Base-by-base conservation (phyloP, 2,113 vertebrate genomes). In the Stomatorhinus ivindoensis region DNA sequence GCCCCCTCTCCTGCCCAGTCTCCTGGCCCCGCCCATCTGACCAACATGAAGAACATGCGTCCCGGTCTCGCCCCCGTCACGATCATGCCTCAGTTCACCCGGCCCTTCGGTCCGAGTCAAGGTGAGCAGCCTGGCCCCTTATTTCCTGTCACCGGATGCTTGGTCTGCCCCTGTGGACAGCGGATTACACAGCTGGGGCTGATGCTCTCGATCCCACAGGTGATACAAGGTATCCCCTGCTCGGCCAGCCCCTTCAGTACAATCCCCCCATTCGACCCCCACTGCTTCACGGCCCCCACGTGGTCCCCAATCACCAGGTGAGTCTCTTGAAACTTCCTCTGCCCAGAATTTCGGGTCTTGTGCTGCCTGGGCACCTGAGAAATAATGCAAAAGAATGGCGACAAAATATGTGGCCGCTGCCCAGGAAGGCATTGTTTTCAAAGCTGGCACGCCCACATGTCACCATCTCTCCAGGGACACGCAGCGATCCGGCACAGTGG, bases 201-300 rank as follows among this genome's bases (percentile, higher is more conserved):
- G 39, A 47, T 84, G 82, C 8, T 3, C 7, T 24, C 48, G 0
- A 92, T 91, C 27, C 91, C 94, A 42, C 92, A 99, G 98, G 97
- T 96, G 98, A 99, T 94, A 93, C 95, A 50, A 97, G 97, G 94
- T 99, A 97, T 90, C 97, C 98, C 53, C 93, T 99, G 91, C 96
- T 99, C 92, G 98, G 98, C 91, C 98, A 98, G 35, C 97, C 98
- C 92, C 95, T 99, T 93, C 98, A 99, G 92, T 99, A 97, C 95
- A 98, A 97, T 92, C 95, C 97, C 92, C 94, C 95, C 90, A 94
- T 96, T 93, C 92, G 94, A 92, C 94, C 97, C 91, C 94, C 97
- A 89, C 95, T 99, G 91, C 95, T 98, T 91, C 97, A 98, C 65
- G 95, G 97, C 92, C 93, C 97, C 94, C 96, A 96, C 96, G 94